Conservation (phyloP, 2,888 invertebrate species). For the Diaperis boleti region DNA sequence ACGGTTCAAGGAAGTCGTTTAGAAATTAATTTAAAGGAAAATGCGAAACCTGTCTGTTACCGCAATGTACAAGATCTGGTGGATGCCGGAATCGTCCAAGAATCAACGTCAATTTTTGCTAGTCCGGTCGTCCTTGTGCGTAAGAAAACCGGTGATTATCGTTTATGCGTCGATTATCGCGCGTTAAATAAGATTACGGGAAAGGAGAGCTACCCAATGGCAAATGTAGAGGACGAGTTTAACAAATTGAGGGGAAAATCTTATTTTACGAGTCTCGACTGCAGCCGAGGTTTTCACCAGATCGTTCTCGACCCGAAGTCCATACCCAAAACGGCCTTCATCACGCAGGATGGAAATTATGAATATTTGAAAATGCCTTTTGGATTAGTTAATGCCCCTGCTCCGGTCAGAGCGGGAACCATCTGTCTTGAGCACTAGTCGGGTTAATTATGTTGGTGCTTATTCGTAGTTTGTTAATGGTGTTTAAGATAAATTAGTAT, state of each 20-base stretch:
- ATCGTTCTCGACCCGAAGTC: conserved; percentile 52
- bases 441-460: too few relatives aligned
- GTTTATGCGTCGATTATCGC: conserved; percentile 5
- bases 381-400: conserved; percentile 57
- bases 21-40: background rate
- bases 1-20: too few relatives aligned
- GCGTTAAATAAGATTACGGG: conserved; percentile 3
- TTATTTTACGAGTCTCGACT: conserved; percentile 55
- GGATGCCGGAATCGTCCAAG: conserved; percentile 5
- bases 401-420: too few relatives aligned
- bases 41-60: background rate
- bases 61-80: conserved; percentile 5
- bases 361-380: conserved; percentile 59
- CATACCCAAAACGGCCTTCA: conserved; percentile 55
- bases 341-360: conserved; percentile 57
- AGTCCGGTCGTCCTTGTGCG: background rate
- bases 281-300: conserved; percentile 55
- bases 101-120: conserved; percentile 3
- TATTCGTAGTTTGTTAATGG: too few relatives aligned
- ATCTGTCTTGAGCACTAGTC: too few relatives aligned
- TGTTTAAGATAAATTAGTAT: too few relatives aligned
- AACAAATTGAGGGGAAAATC: background rate
- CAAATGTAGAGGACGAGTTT: conserved; percentile 5
- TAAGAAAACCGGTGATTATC: conserved; percentile 6
- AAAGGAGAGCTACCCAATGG: conserved; percentile 1